A percentile compares a stretch with the other conserved stretches of the same genome.
Evolutionary conservation across 2,113 vertebrate species (phyloP).

Genomic region (Phoenicopterus ruber): DNA sequence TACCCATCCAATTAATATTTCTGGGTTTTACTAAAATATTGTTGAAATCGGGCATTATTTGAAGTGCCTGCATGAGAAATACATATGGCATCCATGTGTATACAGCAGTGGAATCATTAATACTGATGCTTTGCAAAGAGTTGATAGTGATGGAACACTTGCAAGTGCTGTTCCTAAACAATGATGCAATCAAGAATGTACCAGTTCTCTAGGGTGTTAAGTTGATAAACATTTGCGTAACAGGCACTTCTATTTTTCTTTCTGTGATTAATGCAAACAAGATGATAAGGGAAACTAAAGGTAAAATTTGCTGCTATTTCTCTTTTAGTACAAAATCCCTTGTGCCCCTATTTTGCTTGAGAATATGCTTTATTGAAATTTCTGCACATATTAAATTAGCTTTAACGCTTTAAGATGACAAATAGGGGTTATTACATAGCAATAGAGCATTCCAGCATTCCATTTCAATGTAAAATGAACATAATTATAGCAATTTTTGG

Average conservation of each 20-base stretch:
- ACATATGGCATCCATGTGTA: constrained; percentile 49
- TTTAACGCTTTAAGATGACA: constrained; percentile 59
- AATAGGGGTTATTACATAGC: constrained; percentile 55
- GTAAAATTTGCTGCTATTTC: neutral
- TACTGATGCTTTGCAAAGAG: neutral
- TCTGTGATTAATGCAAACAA: constrained; percentile 29
- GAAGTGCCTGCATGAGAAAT: neutral
- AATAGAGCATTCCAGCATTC: constrained; percentile 33
- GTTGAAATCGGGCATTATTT: neutral
- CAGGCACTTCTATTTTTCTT: constrained; percentile 17
- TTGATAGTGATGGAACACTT: constrained; percentile 10
- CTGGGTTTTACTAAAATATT: constrained; percentile 17
- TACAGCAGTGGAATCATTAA: constrained; percentile 2
- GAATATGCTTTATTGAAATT: neutral
- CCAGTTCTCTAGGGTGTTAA: neutral
- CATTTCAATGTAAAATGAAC: constrained; percentile 33
- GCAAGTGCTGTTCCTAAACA: constrained; percentile 55
- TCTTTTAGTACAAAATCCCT: constrained; percentile 6
- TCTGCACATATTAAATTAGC: constrained; percentile 39
- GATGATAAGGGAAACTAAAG: neutral
- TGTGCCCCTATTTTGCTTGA: neutral
- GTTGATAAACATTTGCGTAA: constrained; percentile 36
- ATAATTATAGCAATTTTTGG: constrained; percentile 62
- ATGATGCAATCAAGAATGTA: constrained; percentile 29
- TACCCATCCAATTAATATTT: neutral